Conservation (phyloP, 2,113 vertebrate genomes). For the Egretta garzetta region DNA sequence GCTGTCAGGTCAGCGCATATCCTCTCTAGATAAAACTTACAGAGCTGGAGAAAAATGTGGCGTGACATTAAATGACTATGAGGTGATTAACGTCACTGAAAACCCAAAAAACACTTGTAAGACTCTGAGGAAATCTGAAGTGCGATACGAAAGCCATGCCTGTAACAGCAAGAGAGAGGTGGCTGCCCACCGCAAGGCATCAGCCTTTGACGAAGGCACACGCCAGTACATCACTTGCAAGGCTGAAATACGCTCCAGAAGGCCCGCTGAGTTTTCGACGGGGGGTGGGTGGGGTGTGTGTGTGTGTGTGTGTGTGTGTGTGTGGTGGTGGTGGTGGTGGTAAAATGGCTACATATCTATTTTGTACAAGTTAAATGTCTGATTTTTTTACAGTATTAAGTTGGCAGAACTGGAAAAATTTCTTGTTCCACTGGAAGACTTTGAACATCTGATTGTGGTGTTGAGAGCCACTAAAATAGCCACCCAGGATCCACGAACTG, state of each 20-base stretch:
- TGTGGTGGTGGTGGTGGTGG: not conserved
- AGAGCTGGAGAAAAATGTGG: slow-evolving; percentile 19
- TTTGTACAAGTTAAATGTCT: not conserved
- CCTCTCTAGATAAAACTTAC: slow-evolving; percentile 30
- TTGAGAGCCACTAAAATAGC: not conserved
- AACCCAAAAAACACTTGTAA: slow-evolving; percentile 30
- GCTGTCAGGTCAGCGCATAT: not conserved
- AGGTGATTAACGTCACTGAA: slow-evolving; percentile 55
- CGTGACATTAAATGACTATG: slow-evolving; percentile 23
- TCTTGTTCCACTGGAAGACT: no score
- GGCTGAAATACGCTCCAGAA: slow-evolving; percentile 2
- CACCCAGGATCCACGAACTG: not conserved
- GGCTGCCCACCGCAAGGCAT: slow-evolving; percentile 39
- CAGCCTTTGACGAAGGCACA: slow-evolving; percentile 6
- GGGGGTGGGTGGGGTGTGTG: no score
- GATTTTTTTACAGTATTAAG: not conserved
- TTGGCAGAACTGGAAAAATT: not conserved
- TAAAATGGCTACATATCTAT: not conserved
- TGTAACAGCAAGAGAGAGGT: not conserved
- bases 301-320: no score
- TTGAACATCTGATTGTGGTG: no score
- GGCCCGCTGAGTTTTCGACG: not conserved
- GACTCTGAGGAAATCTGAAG: slow-evolving; percentile 41
- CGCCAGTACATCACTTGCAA: slow-evolving; percentile 42
- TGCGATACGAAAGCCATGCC: not conserved